These are phyloP conservation scores for Crotophaga sulcirostris DNA, from an alignment of 2,113 vertebrate genomes.

Conservation along the genomic window DNA sequence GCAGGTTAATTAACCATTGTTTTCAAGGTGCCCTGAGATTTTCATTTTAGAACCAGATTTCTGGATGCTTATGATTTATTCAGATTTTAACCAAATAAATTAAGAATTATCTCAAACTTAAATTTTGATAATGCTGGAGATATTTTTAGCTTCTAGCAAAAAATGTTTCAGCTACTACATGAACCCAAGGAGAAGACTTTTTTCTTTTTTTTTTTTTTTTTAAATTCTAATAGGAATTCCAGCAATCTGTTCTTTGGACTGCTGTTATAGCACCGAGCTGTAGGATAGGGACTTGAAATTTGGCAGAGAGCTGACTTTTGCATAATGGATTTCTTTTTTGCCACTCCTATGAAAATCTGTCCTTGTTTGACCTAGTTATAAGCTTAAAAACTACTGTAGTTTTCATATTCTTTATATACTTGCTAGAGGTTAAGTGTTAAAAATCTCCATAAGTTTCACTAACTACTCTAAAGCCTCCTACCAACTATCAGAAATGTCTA, in stretches of 20 bases:
- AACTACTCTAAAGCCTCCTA: not conserved
- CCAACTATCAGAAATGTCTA: not conserved
- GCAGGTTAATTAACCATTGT: not conserved
- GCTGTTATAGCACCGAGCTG: not conserved
- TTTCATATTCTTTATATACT: not conserved
- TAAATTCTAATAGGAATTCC: not conserved
- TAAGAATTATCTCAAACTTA: not conserved
- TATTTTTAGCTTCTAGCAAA: not conserved
- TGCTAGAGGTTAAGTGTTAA: not conserved
- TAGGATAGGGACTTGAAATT: not conserved
- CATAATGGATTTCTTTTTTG: not conserved
- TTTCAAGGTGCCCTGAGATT: not conserved
- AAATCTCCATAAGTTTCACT: not conserved
- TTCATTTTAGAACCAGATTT: not conserved
- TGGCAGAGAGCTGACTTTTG: not conserved
- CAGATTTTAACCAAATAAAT: not conserved
- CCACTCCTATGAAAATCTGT: not conserved
- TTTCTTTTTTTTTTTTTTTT: not conserved
- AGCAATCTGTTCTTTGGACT: not conserved
- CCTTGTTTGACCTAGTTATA: not conserved
- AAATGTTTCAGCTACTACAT: not conserved
- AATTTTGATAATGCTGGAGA: not conserved
- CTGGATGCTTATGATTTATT: not conserved
- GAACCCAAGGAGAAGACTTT: not conserved
- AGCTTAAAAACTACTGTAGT: not conserved